Evolutionary conservation across 2,797 vertebrate species (phyloP), one percentile per base, ranked within the genome.

Genomic region (Labeo calbasu): DNA sequence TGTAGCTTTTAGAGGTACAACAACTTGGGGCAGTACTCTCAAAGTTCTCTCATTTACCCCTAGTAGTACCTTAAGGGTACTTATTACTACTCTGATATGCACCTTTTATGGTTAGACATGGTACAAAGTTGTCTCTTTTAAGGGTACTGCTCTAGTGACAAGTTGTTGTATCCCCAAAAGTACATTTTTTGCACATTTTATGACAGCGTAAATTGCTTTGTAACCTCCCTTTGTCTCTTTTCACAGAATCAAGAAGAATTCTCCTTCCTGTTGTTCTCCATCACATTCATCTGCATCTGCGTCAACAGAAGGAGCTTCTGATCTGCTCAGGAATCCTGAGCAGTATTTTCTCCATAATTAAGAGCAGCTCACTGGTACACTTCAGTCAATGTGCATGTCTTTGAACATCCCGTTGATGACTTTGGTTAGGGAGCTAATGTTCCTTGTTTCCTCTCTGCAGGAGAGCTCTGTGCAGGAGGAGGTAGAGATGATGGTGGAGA

Each of bases 401-500:
- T 19, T 13, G 3, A 53, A 25, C 36, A 48, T 32, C 19, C 46
- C 3, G 2, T 46, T 75, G 2, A 5, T 23, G 17, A 15, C 23
- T 57, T 68, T 53, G 14, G 19, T 61, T 17, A 21, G 57, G 21
- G 13, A 32, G 46, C n/a, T 50, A 63, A 23, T 36, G 23, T 53
- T 48, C 63, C 17, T 73, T 25, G 51, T 61, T 53, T 55, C 28
- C 43, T 80, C 28, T 79, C 40, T 90, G 66, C 92, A 99, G 98
- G 98, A 99, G 92, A 96, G 96, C 78, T 98, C 98, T 87, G 98
- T 99, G 89, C 95, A 97, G 92, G 98, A 99, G 92, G 98, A 99
- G 91, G 97, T 99, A 91, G 98, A 99, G 93, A 99, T 99, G 98
- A 97, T 99, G 96, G 98, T 99, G 93, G 98, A 99, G 92, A 99